Percentiles rank a stretch among this genome's conserved stretches.
Evolutionary conservation across 2,888 invertebrate species (phyloP).

Genomic region (Hyposoter dolosus): DNA sequence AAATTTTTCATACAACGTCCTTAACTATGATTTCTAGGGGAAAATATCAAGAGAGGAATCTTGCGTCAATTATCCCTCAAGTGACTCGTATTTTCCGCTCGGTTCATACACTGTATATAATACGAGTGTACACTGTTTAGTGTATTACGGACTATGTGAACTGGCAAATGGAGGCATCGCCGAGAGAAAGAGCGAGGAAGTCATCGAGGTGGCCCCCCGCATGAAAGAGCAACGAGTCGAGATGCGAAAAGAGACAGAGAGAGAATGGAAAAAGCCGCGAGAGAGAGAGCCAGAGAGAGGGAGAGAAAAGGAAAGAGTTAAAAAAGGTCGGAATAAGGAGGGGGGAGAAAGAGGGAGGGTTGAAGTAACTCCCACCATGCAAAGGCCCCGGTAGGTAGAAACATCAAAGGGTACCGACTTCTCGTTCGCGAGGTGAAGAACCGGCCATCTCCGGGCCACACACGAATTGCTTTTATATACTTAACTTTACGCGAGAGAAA

Average conservation of each 20-base stretch:
- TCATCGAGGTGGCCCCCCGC: slow-evolving; percentile 59
- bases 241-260: slow-evolving; percentile 46
- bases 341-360: slow-evolving; percentile 61
- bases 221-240: slow-evolving; percentile 47
- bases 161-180: slow-evolving; percentile 51
- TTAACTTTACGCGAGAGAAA: slow-evolving; percentile 77
- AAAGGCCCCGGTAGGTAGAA: slow-evolving; percentile 78
- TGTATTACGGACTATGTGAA: slow-evolving; percentile 50
- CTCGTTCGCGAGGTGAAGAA: slow-evolving; percentile 85
- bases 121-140: slow-evolving; percentile 19
- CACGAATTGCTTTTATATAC: slow-evolving; percentile 85
- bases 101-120: slow-evolving; percentile 11
- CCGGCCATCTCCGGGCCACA: slow-evolving; percentile 85
- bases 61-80: slow-evolving; percentile 47
- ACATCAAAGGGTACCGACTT: slow-evolving; percentile 84
- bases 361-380: slow-evolving; percentile 78
- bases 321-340: slow-evolving; percentile 43
- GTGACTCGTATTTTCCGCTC: slow-evolving; percentile 45
- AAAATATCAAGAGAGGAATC: background rate
- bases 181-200: slow-evolving; percentile 54
- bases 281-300: slow-evolving; percentile 52
- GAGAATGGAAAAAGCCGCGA: slow-evolving; percentile 33
- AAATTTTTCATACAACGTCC: no score
- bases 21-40: slow-evolving; percentile 20
- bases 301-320: slow-evolving; percentile 46